Evolutionary conservation across 2,113 vertebrate genomes (phyloP), one percentile per base, ranked within the genome.

Genomic region (Eublepharis macularius): DNA sequence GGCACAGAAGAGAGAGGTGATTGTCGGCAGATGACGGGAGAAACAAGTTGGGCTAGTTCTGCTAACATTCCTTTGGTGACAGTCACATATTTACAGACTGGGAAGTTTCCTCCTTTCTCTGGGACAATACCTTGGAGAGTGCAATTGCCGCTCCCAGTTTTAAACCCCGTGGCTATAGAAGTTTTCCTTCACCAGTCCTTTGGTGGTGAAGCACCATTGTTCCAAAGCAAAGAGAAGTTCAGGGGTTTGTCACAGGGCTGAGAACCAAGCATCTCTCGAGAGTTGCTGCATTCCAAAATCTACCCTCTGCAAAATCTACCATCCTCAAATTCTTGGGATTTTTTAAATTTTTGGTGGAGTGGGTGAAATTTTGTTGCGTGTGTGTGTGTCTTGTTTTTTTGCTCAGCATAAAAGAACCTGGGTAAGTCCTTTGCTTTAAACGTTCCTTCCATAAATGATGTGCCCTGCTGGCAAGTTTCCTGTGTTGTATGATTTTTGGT

Each of bases 41-140:
- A 94, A 82, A n/a, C 2, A 85, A 69, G 84, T 49, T 5, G 6
- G 73, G 70, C 89, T 73, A 69, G 88, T 94, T 95, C 95, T 84
- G 89, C 87, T 95, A 86, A 54, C 92, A 96, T 95, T 96, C 93
- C 91, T 96, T 89, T 76, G 91, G 81, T 91, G 85, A 81, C 85
- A 89, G 90, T 96, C 92, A 91, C 36, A 34, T 91, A 77, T 85
- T 92, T 91, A 88, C 87, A 79, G 68, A 86, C 77, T 82, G 76
- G 70, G 19, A 76, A 80, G 17, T 6, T 90, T 89, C 88, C 91
- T 92, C 88, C 79, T 89, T 63, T 88, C 86, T 81, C 82, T 72
- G 76, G 86, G 83, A 51, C 79, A 34, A 87, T 17, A 32, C n/a
- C 2, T 26, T 83, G 79, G 77, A 75, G 68, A 29, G 49, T 74